Conservation (phyloP, 2,888 invertebrate genomes). For the Hirtodrosophila histrioides region DNA sequence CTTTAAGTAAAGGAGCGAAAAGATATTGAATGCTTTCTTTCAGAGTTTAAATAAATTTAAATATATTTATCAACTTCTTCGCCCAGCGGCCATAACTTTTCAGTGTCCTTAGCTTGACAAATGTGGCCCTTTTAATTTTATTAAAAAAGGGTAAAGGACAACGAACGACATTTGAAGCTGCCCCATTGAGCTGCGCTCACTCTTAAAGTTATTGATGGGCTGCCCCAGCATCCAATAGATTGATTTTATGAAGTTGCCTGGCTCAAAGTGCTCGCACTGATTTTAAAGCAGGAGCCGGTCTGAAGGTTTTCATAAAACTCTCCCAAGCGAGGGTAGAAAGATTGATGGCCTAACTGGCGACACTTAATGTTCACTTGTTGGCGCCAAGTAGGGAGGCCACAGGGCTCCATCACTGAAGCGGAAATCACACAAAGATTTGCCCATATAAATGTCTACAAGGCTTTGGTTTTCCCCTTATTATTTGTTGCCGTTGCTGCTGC, state of each 20-base stretch:
- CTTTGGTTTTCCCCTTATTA: constrained; percentile 49
- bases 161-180: constrained; percentile 27
- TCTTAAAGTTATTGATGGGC: constrained; percentile 53
- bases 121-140: constrained; percentile 56
- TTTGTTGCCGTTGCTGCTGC: constrained; percentile 40
- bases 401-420: constrained; percentile 58
- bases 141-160: constrained; percentile 53
- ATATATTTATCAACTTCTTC: constrained; percentile 28
- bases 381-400: constrained; percentile 33
- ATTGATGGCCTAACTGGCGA: constrained; percentile 65
- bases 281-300: constrained; percentile 27
- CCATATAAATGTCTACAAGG: constrained; percentile 61
- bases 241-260: constrained; percentile 65
- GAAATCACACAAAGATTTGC: constrained; percentile 73
- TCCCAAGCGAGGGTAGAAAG: constrained; percentile 35
- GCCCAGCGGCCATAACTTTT: constrained; percentile 2
- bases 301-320: constrained; percentile 17
- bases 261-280: constrained; percentile 49
- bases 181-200: constrained; percentile 18
- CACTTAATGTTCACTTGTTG: constrained; percentile 60
- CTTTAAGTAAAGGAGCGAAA: background rate
- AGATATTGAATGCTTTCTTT: background rate
- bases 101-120: constrained; percentile 36
- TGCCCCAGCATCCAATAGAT: constrained; percentile 33
- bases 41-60: constrained; percentile 22